Evolutionary conservation across 2,797 vertebrate species (phyloP), one percentile per base, ranked within the genome.

Genomic region (Liparis tanakae): DNA sequence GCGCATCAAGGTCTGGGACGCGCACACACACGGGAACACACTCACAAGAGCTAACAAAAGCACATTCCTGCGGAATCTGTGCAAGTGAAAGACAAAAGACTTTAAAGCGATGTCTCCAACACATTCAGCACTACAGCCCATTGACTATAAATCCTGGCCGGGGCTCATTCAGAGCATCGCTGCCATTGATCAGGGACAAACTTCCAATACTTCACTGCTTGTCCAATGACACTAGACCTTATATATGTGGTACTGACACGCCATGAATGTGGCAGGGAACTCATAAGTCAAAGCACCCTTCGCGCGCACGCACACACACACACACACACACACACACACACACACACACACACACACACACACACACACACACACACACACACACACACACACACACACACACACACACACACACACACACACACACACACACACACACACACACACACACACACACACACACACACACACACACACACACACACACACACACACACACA

Each of bases 21-120:
- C 81, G 60, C 85, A 62, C 80, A 80, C 86, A 76, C 82, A 83
- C 67, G 78, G 65, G 18, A 48, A 79, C 82, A 67, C 76, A 81
- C 87, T 77, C 59, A 20, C 85, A 70, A 33, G 69, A 83, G 78
- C 84, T 69, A 85, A 91, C 89, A 90, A 90, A 86, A 85, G 89
- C 84, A 79, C 93, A 95, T 94, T 94, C 91, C 93, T 91, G 81
- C 25, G 85, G 90, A 90, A 87, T 93, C 88, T 88, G 75, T 76
- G 88, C 81, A 80, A 87, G 91, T 82, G 69, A 67, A 82, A 90
- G 88, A 94, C 89, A 93, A 93, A 92, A 86, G 86, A 60, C 59
- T 48, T 79, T 89, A 90, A 93, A 86, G 87, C 72, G 83, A 79
- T 53, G 66, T 71, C 85, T 90, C 75, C 84, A 80, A 75, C 84